Evolutionary conservation across 1,140 invertebrate species (phyloP), one percentile per base, ranked within the genome.

Genomic region (Eriocheir sinensis): DNA sequence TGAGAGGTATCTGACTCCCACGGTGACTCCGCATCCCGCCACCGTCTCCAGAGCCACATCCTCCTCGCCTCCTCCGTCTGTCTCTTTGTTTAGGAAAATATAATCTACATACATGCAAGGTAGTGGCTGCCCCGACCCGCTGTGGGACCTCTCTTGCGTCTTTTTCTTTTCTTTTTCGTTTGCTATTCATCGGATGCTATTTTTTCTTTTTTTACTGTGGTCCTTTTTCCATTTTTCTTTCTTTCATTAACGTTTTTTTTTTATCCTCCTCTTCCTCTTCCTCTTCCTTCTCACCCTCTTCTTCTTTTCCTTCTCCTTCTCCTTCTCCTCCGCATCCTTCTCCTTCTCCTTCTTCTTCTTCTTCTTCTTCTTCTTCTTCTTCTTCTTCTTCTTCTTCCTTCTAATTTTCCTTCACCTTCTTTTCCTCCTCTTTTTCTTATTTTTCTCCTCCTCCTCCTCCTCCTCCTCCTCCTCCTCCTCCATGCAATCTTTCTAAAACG

Each of bases 251-350:
- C 40, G 8, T 32, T 89, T 32, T 89, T 9, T 89, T 32, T 41
- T 32, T 89, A 8, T 89, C 86, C 36, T 32, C 36, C 86, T 89
- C 40, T 89, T 32, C 36, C 86, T 90, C 88, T 90, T 41, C 30
- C 41, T 90, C 88, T 90, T 30, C 30, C 12, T 72, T n/a, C 1
- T n/a, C n/a, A 6, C 21, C 21, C 21, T 15, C 4, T 60, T 21
- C 21, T 8, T 72, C 21, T n/a, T 17, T 90, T 30, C 48, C 38
- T 90, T 32, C 48, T 30, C 0, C 88, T 44, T 41, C 48, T 3
- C 30, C 38, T 90, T 41, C 0, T 30, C 30, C 8, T 53, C 40
- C 0, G 30, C 32, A 12, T 44, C 44, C 48, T 41, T 17, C 15
- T 48, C n/a, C n/a, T n/a, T n/a, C n/a, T n/a, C n/a, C n/a, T n/a